Conservation (phyloP, 2,113 vertebrate species). For the Stigmatopora nigra region DNA sequence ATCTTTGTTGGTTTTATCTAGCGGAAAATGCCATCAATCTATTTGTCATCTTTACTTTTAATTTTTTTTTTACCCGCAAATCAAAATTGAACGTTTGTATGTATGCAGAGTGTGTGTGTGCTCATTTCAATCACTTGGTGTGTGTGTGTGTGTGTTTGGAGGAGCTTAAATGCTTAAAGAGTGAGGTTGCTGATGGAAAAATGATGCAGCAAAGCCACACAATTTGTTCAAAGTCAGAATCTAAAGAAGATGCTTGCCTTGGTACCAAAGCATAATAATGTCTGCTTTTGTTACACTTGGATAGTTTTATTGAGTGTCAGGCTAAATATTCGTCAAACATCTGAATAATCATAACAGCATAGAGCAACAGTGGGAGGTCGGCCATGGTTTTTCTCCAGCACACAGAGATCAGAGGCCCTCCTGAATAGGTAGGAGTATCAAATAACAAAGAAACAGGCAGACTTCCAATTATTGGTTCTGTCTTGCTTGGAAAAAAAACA, state of each 20-base stretch:
- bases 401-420: constrained; percentile 43
- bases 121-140: too few relatives aligned
- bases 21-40: constrained; percentile 14
- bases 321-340: constrained; percentile 58
- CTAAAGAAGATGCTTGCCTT: constrained; percentile 44
- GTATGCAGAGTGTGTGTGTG: too few relatives aligned
- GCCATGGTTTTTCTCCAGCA: constrained; percentile 26
- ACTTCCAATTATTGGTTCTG: constrained; percentile 21
- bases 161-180: neutral
- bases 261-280: too few relatives aligned
- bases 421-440: constrained; percentile 27
- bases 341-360: constrained; percentile 54
- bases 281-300: constrained; percentile 59
- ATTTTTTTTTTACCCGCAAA: constrained; percentile 1
- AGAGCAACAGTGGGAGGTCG: constrained; percentile 35
- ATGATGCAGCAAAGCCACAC: constrained; percentile 19
- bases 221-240: constrained; percentile 23
- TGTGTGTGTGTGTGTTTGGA: too few relatives aligned
- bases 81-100: neutral
- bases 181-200: neutral
- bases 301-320: constrained; percentile 54
- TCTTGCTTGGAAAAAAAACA: constrained; percentile 4
- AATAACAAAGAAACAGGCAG: constrained; percentile 20
- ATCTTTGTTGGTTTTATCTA: constrained; percentile 2
- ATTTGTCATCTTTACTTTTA: constrained; percentile 1